phyloP scores from a whole-genome alignment of 2,113 vertebrate species.

The Psilopsiagon aymara region DNA sequence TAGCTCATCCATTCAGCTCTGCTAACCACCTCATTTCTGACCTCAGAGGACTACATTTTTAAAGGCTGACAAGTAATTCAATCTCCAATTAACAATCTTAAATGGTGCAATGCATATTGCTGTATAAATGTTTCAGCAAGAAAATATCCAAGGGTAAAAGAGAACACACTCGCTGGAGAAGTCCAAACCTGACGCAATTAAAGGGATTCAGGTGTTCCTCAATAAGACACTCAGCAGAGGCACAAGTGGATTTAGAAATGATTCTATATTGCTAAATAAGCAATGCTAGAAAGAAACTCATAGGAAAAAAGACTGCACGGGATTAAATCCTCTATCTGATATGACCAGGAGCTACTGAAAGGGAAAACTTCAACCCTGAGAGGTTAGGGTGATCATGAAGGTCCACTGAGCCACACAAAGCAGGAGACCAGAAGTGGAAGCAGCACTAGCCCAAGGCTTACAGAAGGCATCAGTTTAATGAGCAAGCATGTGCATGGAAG shows the following conservation, averaged over 20 bases:
- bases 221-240: not conserved
- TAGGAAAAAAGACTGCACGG: not conserved
- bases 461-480: not conserved
- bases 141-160: constrained; percentile 60
- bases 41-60: constrained; percentile 69
- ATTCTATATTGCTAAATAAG: not conserved
- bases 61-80: constrained; percentile 77
- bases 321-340: not conserved
- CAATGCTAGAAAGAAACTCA: not conserved
- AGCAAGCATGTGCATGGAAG: not conserved
- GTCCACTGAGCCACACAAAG: not conserved
- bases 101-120: constrained; percentile 67
- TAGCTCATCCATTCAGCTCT: constrained; percentile 40
- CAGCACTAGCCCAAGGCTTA: not conserved
- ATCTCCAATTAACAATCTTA: constrained; percentile 78
- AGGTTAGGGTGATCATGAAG: not conserved
- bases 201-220: not conserved
- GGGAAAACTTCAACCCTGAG: not conserved
- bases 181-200: not conserved
- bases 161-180: constrained; percentile 33
- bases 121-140: constrained; percentile 67
- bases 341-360: not conserved
- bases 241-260: not conserved
- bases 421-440: not conserved
- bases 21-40: constrained; percentile 56